phyloP scores from a whole-genome alignment of 2,888 invertebrate species.

The Clanis bilineata region DNA sequence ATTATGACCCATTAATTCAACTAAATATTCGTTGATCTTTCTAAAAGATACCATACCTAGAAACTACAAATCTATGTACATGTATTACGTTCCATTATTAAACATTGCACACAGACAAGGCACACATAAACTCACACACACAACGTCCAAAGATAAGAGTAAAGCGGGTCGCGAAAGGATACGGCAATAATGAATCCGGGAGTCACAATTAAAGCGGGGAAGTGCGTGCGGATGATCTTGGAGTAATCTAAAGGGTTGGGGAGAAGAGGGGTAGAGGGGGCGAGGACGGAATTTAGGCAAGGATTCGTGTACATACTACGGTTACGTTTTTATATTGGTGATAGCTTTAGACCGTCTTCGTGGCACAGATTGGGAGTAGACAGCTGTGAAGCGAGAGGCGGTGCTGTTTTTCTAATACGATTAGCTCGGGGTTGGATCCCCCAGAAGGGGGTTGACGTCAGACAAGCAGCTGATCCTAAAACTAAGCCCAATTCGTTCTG shows the following conservation, averaged over 20 bases:
- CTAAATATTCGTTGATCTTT: too few species aligned
- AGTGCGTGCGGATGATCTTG: constrained; percentile 76
- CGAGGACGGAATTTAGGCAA: constrained; percentile 36
- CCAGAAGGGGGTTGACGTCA: too few species aligned
- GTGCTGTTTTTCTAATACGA: too few species aligned
- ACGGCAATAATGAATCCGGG: constrained; percentile 77
- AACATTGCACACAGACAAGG: constrained; percentile 20
- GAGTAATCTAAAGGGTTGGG: constrained; percentile 57
- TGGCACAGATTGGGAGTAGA: too few species aligned
- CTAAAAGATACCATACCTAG: not conserved
- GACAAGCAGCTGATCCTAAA: too few species aligned
- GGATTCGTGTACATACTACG: constrained; percentile 31
- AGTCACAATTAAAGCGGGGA: constrained; percentile 79
- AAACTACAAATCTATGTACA: not conserved
- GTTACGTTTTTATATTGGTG: not conserved
- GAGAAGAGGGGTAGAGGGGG: constrained; percentile 33
- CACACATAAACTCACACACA: constrained; percentile 30
- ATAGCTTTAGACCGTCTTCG: too few species aligned
- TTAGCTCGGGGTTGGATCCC: too few species aligned
- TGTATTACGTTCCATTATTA: not conserved
- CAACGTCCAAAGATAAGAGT: constrained; percentile 67
- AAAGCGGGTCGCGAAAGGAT: constrained; percentile 71
- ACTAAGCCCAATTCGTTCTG: too few species aligned
- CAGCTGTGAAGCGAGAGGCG: too few species aligned
- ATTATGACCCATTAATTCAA: too few species aligned